Base-by-base conservation (phyloP, 2,797 vertebrate genomes). In the Diceros bicornis region DNA sequence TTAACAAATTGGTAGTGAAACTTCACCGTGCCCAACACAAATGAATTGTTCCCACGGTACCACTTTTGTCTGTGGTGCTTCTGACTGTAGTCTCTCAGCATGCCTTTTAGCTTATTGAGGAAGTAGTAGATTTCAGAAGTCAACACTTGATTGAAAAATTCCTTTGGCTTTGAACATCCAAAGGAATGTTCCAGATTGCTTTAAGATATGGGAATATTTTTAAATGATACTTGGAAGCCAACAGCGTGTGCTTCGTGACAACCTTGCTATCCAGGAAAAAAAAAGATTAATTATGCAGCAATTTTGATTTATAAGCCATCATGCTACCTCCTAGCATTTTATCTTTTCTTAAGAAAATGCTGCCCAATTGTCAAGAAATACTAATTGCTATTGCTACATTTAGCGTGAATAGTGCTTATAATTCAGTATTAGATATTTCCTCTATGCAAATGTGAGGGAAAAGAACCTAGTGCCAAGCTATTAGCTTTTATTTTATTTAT, bases 221-320 rank as follows among this genome's bases (percentile, higher is more conserved):
- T 23, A 91, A 98, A 92, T 89, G 87, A 77, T 92, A 89, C 29
- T 91, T 77, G 89, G 88, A 98, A 98, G 86, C 82, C 89, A 93
- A 78, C 61, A 94, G 82, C 34, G 29, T 96, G 62, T 96, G 81
- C 91, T 97, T 98, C 7, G 0, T 97, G 97, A 95, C 62, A 92
- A 96, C 23, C 50, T 62, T 87, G 82, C 69, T 96, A 37, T 97
- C 77, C 71, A 91, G 74, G 41, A 14, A 66, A 21, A 96, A 85
- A 96, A 92, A 86, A 71, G 79, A 97, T 98, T 96, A 96, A 98
- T 97, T 98, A 94, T 93, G 78, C 50, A 91, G 87, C 87, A 97
- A 37, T 97, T 97, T 93, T 79, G 20, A 89, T 86, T 98, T 95
- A 66, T 18, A 50, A 89, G 82, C 97, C 84, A 78, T 25, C 16